These are phyloP conservation scores for Takifugu bimaculatus DNA, from an alignment of 2,113 vertebrate species.

Conservation along the genomic window DNA sequence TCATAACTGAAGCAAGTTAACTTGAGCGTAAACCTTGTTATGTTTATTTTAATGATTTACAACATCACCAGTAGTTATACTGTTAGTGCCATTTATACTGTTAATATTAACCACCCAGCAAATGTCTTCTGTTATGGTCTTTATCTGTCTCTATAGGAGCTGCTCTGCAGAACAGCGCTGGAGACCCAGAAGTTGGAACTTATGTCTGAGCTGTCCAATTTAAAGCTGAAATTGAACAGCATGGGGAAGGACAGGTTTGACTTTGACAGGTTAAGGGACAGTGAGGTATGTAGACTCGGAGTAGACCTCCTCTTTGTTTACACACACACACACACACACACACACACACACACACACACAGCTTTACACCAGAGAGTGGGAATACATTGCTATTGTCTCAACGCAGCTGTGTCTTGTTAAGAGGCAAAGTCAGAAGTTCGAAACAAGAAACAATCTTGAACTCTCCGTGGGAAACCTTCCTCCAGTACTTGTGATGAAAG, in stretches of 20 bases:
- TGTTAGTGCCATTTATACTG: neutral
- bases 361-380: constrained; percentile 26
- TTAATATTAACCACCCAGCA: neutral
- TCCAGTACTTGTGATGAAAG: constrained; percentile 1
- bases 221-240: constrained; percentile 87
- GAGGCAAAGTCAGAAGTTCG: neutral
- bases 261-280: constrained; percentile 86
- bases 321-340: constrained; percentile 3
- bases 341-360: constrained; percentile 19
- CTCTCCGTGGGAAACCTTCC: neutral
- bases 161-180: constrained; percentile 86
- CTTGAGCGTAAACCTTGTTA: no score
- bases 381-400: constrained; percentile 11
- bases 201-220: constrained; percentile 90
- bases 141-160: constrained; percentile 76
- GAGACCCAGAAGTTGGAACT: constrained; percentile 95
- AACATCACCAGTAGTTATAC: no score
- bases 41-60: no score
- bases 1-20: no score
- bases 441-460: neutral
- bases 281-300: constrained; percentile 77
- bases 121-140: neutral
- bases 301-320: constrained; percentile 20
- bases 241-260: constrained; percentile 86
- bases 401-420: constrained; percentile 25